Percentiles rank a stretch among this genome's conserved stretches.
phyloP scores from a whole-genome alignment of 2,113 vertebrate genomes.

The Otolemur garnettii region DNA sequence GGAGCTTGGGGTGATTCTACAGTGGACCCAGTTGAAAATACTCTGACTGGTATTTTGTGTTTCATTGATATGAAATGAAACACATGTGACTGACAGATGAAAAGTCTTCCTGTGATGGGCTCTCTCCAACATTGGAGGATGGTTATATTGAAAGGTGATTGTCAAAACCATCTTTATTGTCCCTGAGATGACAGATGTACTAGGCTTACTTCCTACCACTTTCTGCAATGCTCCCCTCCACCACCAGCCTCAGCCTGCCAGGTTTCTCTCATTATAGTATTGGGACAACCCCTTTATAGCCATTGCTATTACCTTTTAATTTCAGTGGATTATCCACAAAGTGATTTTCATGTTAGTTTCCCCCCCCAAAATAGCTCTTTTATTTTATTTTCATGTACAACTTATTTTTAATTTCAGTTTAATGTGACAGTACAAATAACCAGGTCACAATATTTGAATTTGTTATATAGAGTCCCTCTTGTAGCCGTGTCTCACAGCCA shows the following conservation, averaged over 20 bases:
- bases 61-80: too few species aligned
- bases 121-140: neutral
- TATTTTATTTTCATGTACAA: too few species aligned
- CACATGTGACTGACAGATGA: neutral
- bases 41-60: too few species aligned
- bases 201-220: neutral
- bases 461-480: too few species aligned
- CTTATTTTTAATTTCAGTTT: too few species aligned
- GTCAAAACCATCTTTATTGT: neutral
- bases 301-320: neutral
- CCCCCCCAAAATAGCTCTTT: neutral
- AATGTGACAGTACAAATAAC: too few species aligned
- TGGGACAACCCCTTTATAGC: neutral
- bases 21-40: slow-evolving; percentile 11
- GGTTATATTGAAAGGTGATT: slow-evolving; percentile 20
- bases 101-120: neutral
- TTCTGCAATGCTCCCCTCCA: neutral
- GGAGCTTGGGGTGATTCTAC: neutral
- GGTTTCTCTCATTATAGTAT: neutral
- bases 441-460: too few species aligned
- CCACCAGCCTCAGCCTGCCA: neutral
- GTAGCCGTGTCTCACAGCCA: too few species aligned
- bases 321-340: slow-evolving; percentile 20
- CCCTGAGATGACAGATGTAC: neutral
- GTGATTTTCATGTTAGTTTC: neutral